phyloP scores from a whole-genome alignment of 2,113 vertebrate species.

The Rhinolophus ferrumequinum region DNA sequence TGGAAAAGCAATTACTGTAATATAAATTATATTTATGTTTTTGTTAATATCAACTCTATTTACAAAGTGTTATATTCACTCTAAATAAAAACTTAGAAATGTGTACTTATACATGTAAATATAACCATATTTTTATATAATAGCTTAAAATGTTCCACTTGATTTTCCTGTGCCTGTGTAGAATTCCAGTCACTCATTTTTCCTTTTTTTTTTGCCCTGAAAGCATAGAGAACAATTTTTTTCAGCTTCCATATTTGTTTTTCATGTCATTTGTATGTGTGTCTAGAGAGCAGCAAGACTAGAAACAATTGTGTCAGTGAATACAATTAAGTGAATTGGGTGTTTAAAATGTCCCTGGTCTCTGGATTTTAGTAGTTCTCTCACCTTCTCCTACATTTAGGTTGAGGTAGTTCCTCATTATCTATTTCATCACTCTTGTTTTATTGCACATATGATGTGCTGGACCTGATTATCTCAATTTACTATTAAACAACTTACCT shows the following conservation, averaged over 20 bases:
- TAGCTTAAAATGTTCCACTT: constrained; percentile 25
- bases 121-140: constrained; percentile 42
- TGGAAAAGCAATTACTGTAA: constrained; percentile 39
- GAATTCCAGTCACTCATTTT: background rate
- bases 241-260: background rate
- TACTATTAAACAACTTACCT: background rate
- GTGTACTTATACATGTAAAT: constrained; percentile 25
- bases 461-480: background rate
- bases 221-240: background rate
- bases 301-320: background rate
- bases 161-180: background rate
- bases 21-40: constrained; percentile 52
- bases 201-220: background rate
- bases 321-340: background rate
- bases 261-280: background rate
- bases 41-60: constrained; percentile 56
- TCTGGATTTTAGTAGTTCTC: background rate
- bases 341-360: background rate
- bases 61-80: constrained; percentile 43
- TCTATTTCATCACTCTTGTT: background rate
- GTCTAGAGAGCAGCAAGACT: background rate
- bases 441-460: background rate
- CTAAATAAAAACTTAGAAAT: constrained; percentile 48
- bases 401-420: background rate
- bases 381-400: background rate